Evolutionary conservation across 2,888 invertebrate species (phyloP), one percentile per base, ranked within the genome.

Genomic region (Rapana venosa): DNA sequence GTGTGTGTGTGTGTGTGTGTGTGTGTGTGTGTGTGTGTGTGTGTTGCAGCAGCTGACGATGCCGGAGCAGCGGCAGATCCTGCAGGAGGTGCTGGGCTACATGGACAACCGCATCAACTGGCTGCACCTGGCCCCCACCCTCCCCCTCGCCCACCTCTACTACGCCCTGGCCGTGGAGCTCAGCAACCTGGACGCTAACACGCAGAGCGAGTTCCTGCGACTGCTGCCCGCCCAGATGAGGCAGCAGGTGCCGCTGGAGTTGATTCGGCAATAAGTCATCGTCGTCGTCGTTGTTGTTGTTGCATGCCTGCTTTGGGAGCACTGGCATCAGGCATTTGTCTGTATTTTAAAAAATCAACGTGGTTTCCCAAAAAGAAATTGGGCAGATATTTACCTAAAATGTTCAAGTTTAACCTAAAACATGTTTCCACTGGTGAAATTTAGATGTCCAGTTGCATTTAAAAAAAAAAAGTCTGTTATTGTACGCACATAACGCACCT

Each of bases 71-170:
- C 70, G 74, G 4, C 87, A 87, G 87, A 74, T 87, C n/a, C 70
- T 87, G 74, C 74, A 74, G 87, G 87, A 87, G 87, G 70, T 87
- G 47, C 74, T 87, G 87, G 74, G 74, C 47, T 74, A 74, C 74
- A 74, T 87, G 87, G 87, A 87, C 77, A 35, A 47, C n/a, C 8
- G 74, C 70, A 74, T 87, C 87, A 47, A 87, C 87, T 87, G 87
- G 87, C 8, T 26, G 74, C 13, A 1, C 15, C 87, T 87, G 74
- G 74, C 47, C 74, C 74, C 87, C 26, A n/a, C n/a, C 70, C 87
- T 87, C 26, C 11, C 87, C 70, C 74, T 47, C n/a, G 0, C 87
- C 6, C 36, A 87, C 74, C 87, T 87, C 74, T 87, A 74, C 74
- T 74, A 87, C 74, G 74, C 87, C 74, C 87, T 87, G 36, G 35